These are phyloP conservation scores for Uria lomvia DNA, from an alignment of 2,113 vertebrate species.

Conservation along the genomic window DNA sequence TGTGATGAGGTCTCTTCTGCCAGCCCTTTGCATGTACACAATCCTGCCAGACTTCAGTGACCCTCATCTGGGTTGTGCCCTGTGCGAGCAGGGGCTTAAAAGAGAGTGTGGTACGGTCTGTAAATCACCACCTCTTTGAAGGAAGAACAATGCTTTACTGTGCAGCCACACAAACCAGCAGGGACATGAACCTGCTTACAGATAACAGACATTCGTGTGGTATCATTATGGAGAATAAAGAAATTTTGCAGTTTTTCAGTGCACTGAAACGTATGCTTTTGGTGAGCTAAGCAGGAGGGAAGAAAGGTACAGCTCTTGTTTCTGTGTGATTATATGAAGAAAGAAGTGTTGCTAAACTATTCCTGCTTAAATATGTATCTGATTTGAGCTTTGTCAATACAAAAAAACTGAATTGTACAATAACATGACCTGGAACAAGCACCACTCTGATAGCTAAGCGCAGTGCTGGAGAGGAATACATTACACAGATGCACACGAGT, in stretches of 20 bases:
- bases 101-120: not conserved
- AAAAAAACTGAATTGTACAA: not conserved
- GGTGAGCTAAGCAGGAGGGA: not conserved
- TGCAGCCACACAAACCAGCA: not conserved
- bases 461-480: not conserved
- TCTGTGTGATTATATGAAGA: not conserved
- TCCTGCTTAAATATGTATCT: constrained; percentile 3
- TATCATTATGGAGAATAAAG: not conserved
- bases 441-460: not conserved
- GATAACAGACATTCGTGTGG: not conserved
- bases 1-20: not conserved
- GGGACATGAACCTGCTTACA: not conserved
- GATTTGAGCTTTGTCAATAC: not conserved
- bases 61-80: not conserved
- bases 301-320: not conserved
- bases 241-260: not conserved
- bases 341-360: not conserved
- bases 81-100: not conserved
- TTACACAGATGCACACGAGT: not conserved
- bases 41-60: not conserved
- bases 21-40: not conserved
- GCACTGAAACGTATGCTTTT: not conserved
- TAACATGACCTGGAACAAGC: not conserved
- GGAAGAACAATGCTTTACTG: not conserved
- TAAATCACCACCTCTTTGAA: not conserved